Percentiles rank a stretch among this genome's conserved stretches.
These are phyloP conservation scores for Dasypogon diadema DNA, from an alignment of 2,888 invertebrate species.

Conservation along the genomic window DNA sequence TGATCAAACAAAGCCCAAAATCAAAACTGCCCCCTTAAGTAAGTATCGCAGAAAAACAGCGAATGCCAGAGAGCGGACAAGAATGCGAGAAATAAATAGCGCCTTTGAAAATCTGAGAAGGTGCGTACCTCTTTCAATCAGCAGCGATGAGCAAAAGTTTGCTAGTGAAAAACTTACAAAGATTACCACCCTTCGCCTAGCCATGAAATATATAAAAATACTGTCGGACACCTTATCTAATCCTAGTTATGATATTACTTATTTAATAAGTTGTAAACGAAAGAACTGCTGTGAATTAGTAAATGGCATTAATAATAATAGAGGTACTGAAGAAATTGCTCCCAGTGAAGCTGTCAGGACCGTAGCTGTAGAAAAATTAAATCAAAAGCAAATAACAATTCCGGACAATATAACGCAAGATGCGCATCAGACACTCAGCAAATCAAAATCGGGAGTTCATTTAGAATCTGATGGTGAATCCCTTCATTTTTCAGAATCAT, in stretches of 20 bases:
- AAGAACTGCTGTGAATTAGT: neutral
- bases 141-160: slow-evolving; percentile 60
- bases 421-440: no score
- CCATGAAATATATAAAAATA: slow-evolving; percentile 88
- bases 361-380: no score
- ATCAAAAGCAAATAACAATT: neutral
- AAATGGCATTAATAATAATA: neutral
- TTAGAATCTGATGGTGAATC: slow-evolving; percentile 75
- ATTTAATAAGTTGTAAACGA: neutral
- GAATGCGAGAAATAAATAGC: slow-evolving; percentile 91
- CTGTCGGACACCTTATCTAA: slow-evolving; percentile 75
- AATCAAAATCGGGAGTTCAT: slow-evolving; percentile 68
- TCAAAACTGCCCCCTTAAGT: slow-evolving; percentile 81
- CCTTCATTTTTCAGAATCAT: slow-evolving; percentile 66
- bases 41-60: slow-evolving; percentile 92
- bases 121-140: slow-evolving; percentile 75
- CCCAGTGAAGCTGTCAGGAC: no score
- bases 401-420: no score
- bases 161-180: slow-evolving; percentile 87
- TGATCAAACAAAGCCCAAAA: slow-evolving; percentile 69
- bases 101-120: slow-evolving; percentile 86
- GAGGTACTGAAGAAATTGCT: no score
- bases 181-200: slow-evolving; percentile 87
- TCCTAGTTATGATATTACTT: slow-evolving; percentile 59
- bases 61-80: slow-evolving; percentile 86